Conservation (phyloP, 2,888 invertebrate genomes). For the Cataglyphis rosenhaueri region DNA sequence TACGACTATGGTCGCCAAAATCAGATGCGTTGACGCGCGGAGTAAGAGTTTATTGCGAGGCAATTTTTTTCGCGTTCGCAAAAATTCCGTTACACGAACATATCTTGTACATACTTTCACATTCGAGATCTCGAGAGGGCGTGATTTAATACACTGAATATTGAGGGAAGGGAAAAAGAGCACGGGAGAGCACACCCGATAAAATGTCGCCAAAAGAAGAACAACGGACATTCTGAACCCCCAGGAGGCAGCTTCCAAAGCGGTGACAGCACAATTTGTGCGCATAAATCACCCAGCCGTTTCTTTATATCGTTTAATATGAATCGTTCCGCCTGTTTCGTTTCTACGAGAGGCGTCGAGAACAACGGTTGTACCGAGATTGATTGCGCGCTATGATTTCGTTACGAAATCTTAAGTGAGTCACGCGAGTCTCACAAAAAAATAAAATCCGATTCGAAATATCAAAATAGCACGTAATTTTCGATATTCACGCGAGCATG, state of each 20-base stretch:
- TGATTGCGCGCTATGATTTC: constrained; percentile 75
- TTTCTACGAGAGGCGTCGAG: constrained; percentile 72
- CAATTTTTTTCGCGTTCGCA: neutral
- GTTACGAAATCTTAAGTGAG: constrained; percentile 11
- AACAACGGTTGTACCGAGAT: constrained; percentile 80
- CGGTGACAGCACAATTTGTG: constrained; percentile 84
- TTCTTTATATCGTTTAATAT: constrained; percentile 85
- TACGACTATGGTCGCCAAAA: constrained; percentile 23
- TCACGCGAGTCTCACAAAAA: neutral
- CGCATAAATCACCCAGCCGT: constrained; percentile 83
- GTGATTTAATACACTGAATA: constrained; percentile 81
- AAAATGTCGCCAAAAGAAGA: constrained; percentile 73
- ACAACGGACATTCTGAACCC: constrained; percentile 56
- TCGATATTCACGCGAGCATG: neutral
- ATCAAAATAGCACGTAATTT: neutral
- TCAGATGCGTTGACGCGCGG: constrained; percentile 55
- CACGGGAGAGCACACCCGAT: constrained; percentile 64
- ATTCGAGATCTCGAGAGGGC: constrained; percentile 71
- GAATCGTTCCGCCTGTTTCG: constrained; percentile 75
- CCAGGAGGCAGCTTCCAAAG: constrained; percentile 57
- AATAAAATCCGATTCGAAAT: neutral
- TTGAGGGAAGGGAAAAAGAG: constrained; percentile 66
- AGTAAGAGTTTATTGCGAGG: constrained; percentile 64
- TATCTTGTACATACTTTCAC: neutral
- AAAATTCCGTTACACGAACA: constrained; percentile 13